These are phyloP conservation scores for Drosophila infuscata DNA, from an alignment of 2,888 invertebrate species.

Conservation along the genomic window DNA sequence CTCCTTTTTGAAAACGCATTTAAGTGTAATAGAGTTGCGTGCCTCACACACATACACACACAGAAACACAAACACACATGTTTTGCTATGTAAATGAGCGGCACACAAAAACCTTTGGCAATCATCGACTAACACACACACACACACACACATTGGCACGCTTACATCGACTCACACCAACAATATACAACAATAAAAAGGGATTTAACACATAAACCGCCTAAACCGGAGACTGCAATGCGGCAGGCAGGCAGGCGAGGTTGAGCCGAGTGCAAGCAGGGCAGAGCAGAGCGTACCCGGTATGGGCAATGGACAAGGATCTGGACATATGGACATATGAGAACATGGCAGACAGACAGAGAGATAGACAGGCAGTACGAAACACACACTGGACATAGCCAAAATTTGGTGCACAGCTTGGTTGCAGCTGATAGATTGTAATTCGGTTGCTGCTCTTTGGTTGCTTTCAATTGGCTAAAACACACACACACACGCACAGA, in stretches of 20 bases:
- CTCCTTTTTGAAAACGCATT: slow-evolving; percentile 70
- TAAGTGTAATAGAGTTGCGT: slow-evolving; percentile 77
- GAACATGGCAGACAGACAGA: neutral
- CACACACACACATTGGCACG: slow-evolving; percentile 24
- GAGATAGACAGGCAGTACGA: neutral
- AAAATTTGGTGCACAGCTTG: slow-evolving; percentile 43
- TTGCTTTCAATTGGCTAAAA: slow-evolving; percentile 73
- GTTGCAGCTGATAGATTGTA: slow-evolving; percentile 74
- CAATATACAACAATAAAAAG: slow-evolving; percentile 76
- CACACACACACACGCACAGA: slow-evolving; percentile 11
- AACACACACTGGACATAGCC: slow-evolving; percentile 20
- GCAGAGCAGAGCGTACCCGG: neutral
- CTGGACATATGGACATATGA: slow-evolving; percentile 25
- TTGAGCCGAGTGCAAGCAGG: slow-evolving; percentile 7
- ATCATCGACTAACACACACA: slow-evolving; percentile 55
- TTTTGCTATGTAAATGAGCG: slow-evolving; percentile 64
- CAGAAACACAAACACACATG: slow-evolving; percentile 12
- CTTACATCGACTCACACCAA: slow-evolving; percentile 12
- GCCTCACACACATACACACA: slow-evolving; percentile 53
- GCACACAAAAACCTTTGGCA: slow-evolving; percentile 58
- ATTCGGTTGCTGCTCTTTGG: slow-evolving; percentile 72
- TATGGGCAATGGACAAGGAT: slow-evolving; percentile 30
- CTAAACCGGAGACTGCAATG: slow-evolving; percentile 73
- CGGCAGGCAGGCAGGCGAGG: slow-evolving; percentile 55
- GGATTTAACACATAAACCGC: slow-evolving; percentile 72